These are phyloP conservation scores for Cyphomyrus discorhynchus DNA, from an alignment of 2,113 vertebrate genomes.

Conservation along the genomic window DNA sequence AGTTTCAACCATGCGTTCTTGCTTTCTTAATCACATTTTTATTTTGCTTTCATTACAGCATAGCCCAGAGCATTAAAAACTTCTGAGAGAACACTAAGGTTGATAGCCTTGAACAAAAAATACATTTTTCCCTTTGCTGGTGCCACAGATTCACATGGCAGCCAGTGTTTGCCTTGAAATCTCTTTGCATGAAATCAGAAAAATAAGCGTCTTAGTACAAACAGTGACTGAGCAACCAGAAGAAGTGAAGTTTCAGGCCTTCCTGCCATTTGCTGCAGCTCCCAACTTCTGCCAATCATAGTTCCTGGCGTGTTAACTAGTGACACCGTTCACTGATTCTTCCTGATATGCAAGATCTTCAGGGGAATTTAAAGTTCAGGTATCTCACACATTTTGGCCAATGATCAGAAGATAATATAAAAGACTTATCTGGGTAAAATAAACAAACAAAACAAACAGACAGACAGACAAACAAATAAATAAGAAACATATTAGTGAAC, in stretches of 20 bases:
- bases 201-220: neutral
- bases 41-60: neutral
- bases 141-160: neutral
- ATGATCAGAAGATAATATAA: neutral
- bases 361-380: neutral
- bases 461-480: neutral
- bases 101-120: slow-evolving; percentile 8
- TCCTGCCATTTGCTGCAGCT: no score
- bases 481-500: neutral
- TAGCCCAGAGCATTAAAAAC: neutral
- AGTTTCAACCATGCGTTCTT: neutral
- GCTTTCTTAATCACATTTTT: neutral
- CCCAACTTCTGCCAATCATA: neutral
- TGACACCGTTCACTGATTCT: neutral
- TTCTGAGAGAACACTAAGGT: neutral
- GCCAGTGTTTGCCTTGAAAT: slow-evolving; percentile 1
- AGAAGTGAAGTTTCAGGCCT: neutral
- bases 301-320: neutral
- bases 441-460: neutral
- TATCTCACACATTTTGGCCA: neutral
- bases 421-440: neutral
- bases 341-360: neutral
- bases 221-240: neutral
- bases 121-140: neutral
- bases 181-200: neutral